Evolutionary conservation across 2,113 vertebrate genomes (phyloP).

Genomic region (Chloroceryle aenea): DNA sequence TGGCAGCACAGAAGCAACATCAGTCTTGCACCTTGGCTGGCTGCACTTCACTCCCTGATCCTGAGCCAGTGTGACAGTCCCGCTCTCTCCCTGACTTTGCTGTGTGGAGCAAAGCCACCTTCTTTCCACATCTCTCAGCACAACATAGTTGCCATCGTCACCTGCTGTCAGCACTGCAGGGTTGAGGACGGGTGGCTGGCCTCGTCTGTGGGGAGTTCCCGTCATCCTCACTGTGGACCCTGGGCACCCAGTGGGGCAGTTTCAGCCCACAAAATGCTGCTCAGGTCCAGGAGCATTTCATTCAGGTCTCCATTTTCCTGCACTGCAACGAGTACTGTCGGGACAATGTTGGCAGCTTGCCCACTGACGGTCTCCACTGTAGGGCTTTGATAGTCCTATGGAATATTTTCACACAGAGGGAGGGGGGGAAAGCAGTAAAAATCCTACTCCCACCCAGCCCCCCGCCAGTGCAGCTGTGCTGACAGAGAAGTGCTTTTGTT

Average conservation of each 20-base stretch:
- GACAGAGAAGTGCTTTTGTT: conserved; percentile 33
- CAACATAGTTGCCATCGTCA: not conserved
- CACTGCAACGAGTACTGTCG: not conserved
- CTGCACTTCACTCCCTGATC: not conserved
- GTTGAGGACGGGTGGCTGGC: not conserved
- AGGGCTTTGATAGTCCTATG: not conserved
- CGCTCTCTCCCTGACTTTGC: not conserved
- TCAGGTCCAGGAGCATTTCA: not conserved
- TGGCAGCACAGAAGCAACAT: not conserved
- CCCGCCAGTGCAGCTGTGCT: not conserved
- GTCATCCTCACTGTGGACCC: rapidly evolving
- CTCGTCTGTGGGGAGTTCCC: not conserved
- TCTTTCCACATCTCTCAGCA: not conserved
- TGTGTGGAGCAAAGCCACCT: not conserved
- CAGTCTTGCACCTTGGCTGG: not conserved
- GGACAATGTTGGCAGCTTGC: conserved; percentile 32
- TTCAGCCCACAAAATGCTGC: rapidly evolving
- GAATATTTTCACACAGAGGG: not conserved
- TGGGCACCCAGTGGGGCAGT: not conserved
- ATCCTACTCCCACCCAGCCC: not conserved
- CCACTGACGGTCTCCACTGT: not conserved
- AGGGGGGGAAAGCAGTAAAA: not conserved
- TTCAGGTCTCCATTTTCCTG: conserved; percentile 18
- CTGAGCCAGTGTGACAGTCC: not conserved
- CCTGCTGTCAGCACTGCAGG: not conserved